phyloP scores from a whole-genome alignment of 2,888 invertebrate species.

The Eilema griseolum region DNA sequence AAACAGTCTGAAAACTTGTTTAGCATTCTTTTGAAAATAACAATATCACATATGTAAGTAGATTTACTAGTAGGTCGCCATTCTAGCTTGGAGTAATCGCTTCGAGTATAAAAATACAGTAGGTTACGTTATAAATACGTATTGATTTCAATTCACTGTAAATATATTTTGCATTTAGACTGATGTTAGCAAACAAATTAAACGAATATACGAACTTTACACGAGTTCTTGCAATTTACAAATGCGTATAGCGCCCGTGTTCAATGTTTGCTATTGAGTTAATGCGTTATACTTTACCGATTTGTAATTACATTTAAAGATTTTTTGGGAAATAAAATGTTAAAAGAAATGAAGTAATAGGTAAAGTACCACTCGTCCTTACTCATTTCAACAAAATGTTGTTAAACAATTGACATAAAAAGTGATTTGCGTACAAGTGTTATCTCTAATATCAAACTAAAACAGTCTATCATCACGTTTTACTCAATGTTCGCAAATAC shows the following conservation, averaged over 20 bases:
- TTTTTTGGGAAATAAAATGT: too few species aligned
- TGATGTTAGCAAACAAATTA: constrained; percentile 8
- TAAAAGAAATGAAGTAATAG: too few species aligned
- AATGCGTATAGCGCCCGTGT: background rate
- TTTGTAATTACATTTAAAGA: background rate
- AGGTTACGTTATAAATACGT: constrained; percentile 9
- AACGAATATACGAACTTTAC: background rate
- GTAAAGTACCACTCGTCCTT: too few species aligned
- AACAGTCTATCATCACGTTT: too few species aligned
- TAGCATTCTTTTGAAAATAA: too few species aligned
- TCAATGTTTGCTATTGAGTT: background rate
- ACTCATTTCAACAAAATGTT: too few species aligned
- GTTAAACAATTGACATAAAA: too few species aligned
- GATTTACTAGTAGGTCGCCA: too few species aligned
- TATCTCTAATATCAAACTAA: too few species aligned
- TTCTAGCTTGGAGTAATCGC: background rate
- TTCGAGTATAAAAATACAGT: background rate
- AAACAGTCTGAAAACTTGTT: too few species aligned
- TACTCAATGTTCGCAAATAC: too few species aligned
- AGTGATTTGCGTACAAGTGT: too few species aligned
- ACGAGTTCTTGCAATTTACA: background rate
- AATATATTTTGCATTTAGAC: constrained; percentile 19
- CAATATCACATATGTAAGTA: background rate
- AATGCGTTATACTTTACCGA: background rate
- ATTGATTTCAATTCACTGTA: constrained; percentile 16